Evolutionary conservation across 1,140 invertebrate species (phyloP), one percentile per base, ranked within the genome.

Genomic region (Aphelinus atriplicis): DNA sequence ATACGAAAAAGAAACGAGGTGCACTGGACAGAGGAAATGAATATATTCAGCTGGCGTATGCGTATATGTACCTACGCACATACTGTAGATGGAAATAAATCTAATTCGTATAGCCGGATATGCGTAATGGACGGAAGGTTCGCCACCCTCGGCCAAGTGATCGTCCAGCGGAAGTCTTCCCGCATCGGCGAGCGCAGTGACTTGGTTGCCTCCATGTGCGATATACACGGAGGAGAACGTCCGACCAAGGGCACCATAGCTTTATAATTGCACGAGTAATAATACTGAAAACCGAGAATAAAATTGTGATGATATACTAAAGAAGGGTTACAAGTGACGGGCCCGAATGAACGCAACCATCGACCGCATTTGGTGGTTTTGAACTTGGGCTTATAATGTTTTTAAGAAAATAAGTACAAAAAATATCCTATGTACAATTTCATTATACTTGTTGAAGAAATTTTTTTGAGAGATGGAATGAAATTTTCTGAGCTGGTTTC

Each of bases 41-140:
- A 70, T 74, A 47, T 61, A 50, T 64, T 72, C 42, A n/a, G 69
- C 60, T 51, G 61, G 9, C 3, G 47, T 9, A 42, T 50, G 50
- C 61, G 51, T 50, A 53, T 66, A 66, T 43, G 7, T 55, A 51
- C 47, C 43, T 26, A 26, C 50, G 10, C 57, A 45, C 68, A 53
- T 26, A 62, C 56, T 68, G 50, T 71, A 66, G 5, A 70, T 75
- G 68, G 67, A 75, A 75, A 75, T 75, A 75, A 75, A 75, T 75
- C 73, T 75, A 71, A 75, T 75, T 75, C 68, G 68, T 71, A 61
- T 60, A 53, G 46, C 67, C 73, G 73, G 73, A 75, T 75, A 75
- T 75, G 73, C 73, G 67, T 75, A 75, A 75, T 75, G 68, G 68
- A 71, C 60, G 68, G 73, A 75, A 65, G 68, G 62, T 55, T 71